Percentiles rank a stretch among this genome's conserved stretches.
Evolutionary conservation across 1,140 invertebrate genomes (phyloP).

Genomic region (Procambarus virginalis): DNA sequence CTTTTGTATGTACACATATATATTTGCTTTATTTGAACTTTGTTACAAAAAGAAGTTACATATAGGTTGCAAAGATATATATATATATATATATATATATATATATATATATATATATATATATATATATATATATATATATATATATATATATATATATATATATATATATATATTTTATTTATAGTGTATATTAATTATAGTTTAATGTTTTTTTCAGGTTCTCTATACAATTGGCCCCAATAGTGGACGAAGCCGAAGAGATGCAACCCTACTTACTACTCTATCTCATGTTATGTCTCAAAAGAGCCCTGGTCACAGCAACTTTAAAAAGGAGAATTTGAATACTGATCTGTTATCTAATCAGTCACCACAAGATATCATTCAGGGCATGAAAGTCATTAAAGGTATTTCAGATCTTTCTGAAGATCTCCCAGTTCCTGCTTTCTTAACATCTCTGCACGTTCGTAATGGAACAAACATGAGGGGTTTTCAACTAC

Average conservation of each 20-base stretch:
- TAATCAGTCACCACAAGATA: neutral
- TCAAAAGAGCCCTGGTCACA: neutral
- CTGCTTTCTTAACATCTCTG: conserved; percentile 56
- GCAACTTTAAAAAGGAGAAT: neutral
- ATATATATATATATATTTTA: too few relatives aligned
- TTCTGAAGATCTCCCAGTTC: conserved; percentile 47
- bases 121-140: too few relatives aligned
- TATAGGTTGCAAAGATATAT: too few relatives aligned
- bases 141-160: too few relatives aligned
- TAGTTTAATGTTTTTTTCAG: conserved; percentile 38
- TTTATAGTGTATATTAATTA: too few relatives aligned
- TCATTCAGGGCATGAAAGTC: neutral
- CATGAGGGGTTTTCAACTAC: conserved; percentile 60
- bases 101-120: too few relatives aligned
- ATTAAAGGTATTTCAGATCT: neutral
- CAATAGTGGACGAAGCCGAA: conserved; percentile 26
- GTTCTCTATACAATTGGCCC: conserved; percentile 74
- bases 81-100: too few relatives aligned
- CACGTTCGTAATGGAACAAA: conserved; percentile 67
- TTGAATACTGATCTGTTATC: neutral
- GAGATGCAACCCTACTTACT: conserved; percentile 37
- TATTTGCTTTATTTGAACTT: too few relatives aligned
- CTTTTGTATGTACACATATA: too few relatives aligned
- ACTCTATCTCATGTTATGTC: neutral
- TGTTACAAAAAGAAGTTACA: too few relatives aligned